Evolutionary conservation across 2,888 invertebrate species (phyloP), one percentile per base, ranked within the genome.

Genomic region (Idaea biselata): DNA sequence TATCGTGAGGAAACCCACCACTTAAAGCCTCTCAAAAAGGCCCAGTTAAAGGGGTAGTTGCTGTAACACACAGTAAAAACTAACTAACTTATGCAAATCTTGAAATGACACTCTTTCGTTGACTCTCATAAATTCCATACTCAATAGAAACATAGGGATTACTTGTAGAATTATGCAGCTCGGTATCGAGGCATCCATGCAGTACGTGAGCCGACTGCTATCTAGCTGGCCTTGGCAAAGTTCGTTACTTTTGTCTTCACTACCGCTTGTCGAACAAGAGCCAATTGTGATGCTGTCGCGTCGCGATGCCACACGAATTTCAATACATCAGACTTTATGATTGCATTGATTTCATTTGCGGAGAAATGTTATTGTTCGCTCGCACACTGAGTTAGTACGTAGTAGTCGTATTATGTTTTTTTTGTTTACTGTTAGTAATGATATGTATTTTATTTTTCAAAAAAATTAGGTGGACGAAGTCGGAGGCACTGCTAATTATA

Each of bases 171-270:
- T 8, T 11, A 44, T 44, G 44, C 44, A 44, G 8, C 44, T 14
- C 44, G 44, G 18, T 17, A 18, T 18, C 11, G 55, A 16, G 18
- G 68, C 73, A 73, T 75, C 69, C 72, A 65, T 62, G 59, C 32
- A 63, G 65, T 63, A 63, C 82, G 82, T 77, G 82, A 59, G 60
- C 64, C 58, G 82, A 75, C 82, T 81, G 73, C 70, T 76, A 83
- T 70, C 70, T 60, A 44, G 63, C 72, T 78, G 80, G 74, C 77
- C 73, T 77, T 75, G 75, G 72, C 69, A 75, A 79, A 70, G 75
- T 74, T 74, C 78, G 73, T 79, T 77, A 79, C 75, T 73, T 71
- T 69, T 70, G 66, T 59, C 56, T 56, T 44, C 44, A 44, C 44
- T 44, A 11, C 14, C 44, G 44, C 44, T 44, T 44, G 44, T 44